These are phyloP conservation scores for Forbesichthys papilliferus DNA, from an alignment of 2,113 vertebrate species.

Conservation along the genomic window DNA sequence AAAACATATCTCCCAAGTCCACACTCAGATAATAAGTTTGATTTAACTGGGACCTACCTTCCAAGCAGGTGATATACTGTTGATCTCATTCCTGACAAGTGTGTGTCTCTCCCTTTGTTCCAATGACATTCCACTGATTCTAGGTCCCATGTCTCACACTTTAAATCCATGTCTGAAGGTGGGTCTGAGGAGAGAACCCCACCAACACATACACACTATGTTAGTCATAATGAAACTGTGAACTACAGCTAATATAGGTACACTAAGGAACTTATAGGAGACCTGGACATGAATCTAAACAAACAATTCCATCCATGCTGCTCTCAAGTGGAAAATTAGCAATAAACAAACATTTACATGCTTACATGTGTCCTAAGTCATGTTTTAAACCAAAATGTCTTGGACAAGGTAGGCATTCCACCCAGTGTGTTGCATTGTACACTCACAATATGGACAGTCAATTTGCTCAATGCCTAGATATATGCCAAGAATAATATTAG, in stretches of 20 bases:
- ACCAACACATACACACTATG: background rate
- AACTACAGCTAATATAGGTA: background rate
- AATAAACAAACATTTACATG: too few relatives aligned
- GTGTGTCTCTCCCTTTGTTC: constrained; percentile 17
- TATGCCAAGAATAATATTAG: too few relatives aligned
- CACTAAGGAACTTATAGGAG: too few relatives aligned
- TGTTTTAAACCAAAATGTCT: too few relatives aligned
- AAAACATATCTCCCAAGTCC: background rate
- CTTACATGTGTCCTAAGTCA: too few relatives aligned
- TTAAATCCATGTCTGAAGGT: constrained; percentile 50
- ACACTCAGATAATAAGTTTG: background rate
- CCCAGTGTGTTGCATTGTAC: too few relatives aligned
- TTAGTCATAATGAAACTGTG: background rate
- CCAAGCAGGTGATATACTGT: constrained; percentile 48
- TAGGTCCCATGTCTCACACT: constrained; percentile 69
- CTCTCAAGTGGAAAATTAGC: too few relatives aligned
- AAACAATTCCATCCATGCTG: too few relatives aligned
- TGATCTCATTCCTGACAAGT: accelerated
- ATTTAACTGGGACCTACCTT: constrained; percentile 43
- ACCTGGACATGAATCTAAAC: too few relatives aligned
- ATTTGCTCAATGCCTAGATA: too few relatives aligned
- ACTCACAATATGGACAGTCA: too few relatives aligned
- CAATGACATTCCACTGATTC: constrained; percentile 60
- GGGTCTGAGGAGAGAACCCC: constrained; percentile 44
- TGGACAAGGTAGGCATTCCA: too few relatives aligned